Evolutionary conservation across 2,113 vertebrate genomes (phyloP).

Genomic region (Sylvicapra grimmia): DNA sequence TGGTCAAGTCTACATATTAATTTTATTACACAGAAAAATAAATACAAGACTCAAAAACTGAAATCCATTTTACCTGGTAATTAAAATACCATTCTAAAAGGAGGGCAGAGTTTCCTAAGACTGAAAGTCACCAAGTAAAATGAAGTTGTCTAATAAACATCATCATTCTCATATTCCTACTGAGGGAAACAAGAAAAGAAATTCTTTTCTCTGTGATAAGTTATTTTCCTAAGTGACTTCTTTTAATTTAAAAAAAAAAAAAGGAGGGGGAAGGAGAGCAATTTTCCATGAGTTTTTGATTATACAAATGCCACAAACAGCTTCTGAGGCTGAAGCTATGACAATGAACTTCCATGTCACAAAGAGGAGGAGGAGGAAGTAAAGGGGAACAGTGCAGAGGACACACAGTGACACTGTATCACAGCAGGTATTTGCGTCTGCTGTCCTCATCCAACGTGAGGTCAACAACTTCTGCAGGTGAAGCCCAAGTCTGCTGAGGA

Average conservation of each 20-base stretch:
- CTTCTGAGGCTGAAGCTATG: slow-evolving; percentile 74
- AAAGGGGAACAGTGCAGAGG: slow-evolving; percentile 62
- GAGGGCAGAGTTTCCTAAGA: slow-evolving; percentile 26
- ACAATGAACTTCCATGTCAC: slow-evolving; percentile 71
- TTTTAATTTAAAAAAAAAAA: slow-evolving; percentile 38
- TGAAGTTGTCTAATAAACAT: slow-evolving; percentile 51
- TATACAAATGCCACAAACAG: slow-evolving; percentile 69
- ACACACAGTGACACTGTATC: slow-evolving; percentile 81
- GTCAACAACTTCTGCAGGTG: slow-evolving; percentile 94
- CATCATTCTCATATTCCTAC: slow-evolving; percentile 64
- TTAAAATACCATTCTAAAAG: slow-evolving; percentile 59
- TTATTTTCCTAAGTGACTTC: slow-evolving; percentile 47
- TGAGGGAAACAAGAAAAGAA: slow-evolving; percentile 50
- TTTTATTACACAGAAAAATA: slow-evolving; percentile 74
- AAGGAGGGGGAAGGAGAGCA: not conserved
- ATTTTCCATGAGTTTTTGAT: slow-evolving; percentile 67
- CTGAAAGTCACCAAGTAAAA: slow-evolving; percentile 56
- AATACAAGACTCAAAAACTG: slow-evolving; percentile 67
- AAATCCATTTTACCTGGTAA: slow-evolving; percentile 67
- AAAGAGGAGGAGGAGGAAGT: slow-evolving; percentile 44
- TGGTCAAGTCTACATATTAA: slow-evolving; percentile 61
- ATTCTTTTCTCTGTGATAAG: slow-evolving; percentile 66
- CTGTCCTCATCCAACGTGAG: slow-evolving; percentile 96
- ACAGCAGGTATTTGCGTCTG: slow-evolving; percentile 95
- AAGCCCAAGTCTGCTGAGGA: slow-evolving; percentile 91